A percentile compares a stretch with the other conserved stretches of the same genome.
Conservation (phyloP, 2,888 invertebrate genomes). For the Tinea semifulvella region DNA sequence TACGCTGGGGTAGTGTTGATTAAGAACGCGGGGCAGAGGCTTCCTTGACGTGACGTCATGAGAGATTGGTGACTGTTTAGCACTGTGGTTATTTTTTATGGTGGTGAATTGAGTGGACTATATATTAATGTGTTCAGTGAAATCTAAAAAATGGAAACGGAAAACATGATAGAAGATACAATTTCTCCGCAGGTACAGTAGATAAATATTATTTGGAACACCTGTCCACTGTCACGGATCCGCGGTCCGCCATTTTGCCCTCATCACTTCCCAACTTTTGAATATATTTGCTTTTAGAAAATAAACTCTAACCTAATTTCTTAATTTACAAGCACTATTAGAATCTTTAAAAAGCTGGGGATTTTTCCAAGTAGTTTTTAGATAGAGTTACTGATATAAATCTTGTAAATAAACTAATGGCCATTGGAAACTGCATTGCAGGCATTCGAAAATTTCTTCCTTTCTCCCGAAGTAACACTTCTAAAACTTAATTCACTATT, state of each 20-base stretch:
- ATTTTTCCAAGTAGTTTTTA: background rate
- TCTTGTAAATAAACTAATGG: background rate
- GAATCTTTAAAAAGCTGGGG: no score
- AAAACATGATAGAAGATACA: constrained; percentile 85
- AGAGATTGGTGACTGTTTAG: constrained; percentile 11
- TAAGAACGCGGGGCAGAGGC: no score
- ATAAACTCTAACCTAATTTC: no score
- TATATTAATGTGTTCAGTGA: constrained; percentile 60
- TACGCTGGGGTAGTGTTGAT: no score
- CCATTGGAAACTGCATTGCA: background rate
- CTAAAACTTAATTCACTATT: background rate
- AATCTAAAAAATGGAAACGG: constrained; percentile 92
- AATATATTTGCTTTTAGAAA: background rate
- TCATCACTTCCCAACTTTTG: constrained; percentile 22
- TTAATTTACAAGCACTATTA: no score
- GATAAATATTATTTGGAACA: constrained; percentile 1
- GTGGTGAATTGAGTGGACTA: constrained; percentile 47
- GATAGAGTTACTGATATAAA: background rate
- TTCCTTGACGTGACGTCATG: constrained; percentile 14
- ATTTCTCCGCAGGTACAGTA: constrained; percentile 52
- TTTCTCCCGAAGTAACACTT: background rate
- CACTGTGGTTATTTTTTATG: constrained; percentile 7
- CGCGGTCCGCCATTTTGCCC: constrained; percentile 56
- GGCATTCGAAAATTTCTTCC: background rate
- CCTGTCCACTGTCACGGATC: constrained; percentile 38